Conservation (phyloP, 2,113 vertebrate species). For the Ictidomys tridecemlineatus region DNA sequence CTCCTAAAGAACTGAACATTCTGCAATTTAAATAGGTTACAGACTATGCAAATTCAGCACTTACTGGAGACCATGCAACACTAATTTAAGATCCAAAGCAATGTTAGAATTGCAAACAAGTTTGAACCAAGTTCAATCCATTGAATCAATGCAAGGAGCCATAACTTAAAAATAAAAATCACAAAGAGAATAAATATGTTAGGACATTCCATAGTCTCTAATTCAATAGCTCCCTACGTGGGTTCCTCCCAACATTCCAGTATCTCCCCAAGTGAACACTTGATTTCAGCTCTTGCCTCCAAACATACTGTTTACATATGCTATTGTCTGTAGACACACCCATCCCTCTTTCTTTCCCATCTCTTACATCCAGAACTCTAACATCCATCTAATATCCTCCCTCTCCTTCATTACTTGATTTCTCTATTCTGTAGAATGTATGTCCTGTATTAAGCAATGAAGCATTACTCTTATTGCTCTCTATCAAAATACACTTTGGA, state of each 20-base stretch:
- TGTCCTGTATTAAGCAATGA: not conserved
- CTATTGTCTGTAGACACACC: not conserved
- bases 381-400: not conserved
- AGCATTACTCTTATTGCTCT: not conserved
- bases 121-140: constrained; percentile 19
- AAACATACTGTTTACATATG: too few relatives aligned
- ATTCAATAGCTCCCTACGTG: not conserved
- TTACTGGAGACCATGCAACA: not conserved
- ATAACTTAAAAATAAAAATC: constrained; percentile 17
- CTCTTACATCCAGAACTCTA: not conserved
- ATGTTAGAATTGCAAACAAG: not conserved
- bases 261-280: not conserved
- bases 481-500: not conserved
- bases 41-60: not conserved
- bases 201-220: not conserved
- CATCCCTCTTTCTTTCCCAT: not conserved
- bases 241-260: not conserved
- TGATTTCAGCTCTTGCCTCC: not conserved
- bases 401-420: not conserved
- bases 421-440: not conserved
- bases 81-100: not conserved
- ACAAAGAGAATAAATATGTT: not conserved
- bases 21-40: not conserved
- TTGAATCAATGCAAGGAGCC: not conserved
- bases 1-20: not conserved